A percentile compares a stretch with the other conserved stretches of the same genome.
Evolutionary conservation across 1,140 invertebrate species (phyloP).

Genomic region (Lucilia sericata): DNA sequence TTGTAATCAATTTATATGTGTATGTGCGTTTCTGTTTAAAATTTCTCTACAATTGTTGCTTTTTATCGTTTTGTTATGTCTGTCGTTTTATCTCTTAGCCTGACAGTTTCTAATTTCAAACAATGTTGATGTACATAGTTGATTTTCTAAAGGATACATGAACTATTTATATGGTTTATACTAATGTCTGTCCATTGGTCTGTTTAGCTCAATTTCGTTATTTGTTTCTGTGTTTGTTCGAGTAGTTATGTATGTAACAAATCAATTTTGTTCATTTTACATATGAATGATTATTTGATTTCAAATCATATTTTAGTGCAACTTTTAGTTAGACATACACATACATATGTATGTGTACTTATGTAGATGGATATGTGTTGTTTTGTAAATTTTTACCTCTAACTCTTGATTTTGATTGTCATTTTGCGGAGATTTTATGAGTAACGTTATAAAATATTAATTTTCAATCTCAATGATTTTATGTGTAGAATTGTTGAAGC

Average conservation of each 20-base stretch:
- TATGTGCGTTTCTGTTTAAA: not conserved
- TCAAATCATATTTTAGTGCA: not conserved
- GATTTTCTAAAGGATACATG: not conserved
- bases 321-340: not conserved
- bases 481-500: slow-evolving; percentile 24
- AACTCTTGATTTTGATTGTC: not conserved
- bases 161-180: not conserved
- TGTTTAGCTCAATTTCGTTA: not conserved
- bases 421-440: not conserved
- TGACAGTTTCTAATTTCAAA: not conserved
- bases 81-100: not conserved
- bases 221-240: not conserved
- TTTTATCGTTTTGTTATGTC: not conserved
- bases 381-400: slow-evolving; percentile 10
- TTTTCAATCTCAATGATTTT: slow-evolving; percentile 21
- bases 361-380: not conserved
- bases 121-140: not conserved
- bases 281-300: not conserved
- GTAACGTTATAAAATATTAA: slow-evolving; percentile 5
- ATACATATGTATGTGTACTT: too few species aligned
- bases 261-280: slow-evolving; percentile 24
- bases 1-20: slow-evolving; percentile 2
- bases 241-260: not conserved
- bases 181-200: not conserved
- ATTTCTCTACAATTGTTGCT: not conserved